Evolutionary conservation across 1,140 invertebrate species (phyloP).

Genomic region (Bradysia coprophila): DNA sequence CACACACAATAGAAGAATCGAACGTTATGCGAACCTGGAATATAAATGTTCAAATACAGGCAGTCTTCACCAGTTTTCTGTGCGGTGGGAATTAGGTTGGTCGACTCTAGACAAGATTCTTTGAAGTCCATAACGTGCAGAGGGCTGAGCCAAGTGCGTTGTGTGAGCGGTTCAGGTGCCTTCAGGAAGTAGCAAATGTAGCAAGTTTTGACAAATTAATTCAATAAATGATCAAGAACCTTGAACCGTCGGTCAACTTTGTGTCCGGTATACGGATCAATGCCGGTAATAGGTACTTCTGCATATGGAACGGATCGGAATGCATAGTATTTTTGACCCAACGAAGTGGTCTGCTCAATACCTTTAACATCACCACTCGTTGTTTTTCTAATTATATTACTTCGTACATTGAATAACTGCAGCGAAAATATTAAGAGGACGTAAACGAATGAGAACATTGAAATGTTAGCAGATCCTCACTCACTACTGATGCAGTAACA

Average conservation of each 20-base stretch:
- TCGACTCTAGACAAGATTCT: not conserved
- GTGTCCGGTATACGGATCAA: not conserved
- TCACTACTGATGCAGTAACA: too few species aligned
- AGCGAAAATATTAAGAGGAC: too few species aligned
- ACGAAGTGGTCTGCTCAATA: not conserved
- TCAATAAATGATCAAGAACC: not conserved
- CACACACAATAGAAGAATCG: too few species aligned
- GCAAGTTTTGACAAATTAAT: not conserved
- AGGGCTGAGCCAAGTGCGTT: not conserved
- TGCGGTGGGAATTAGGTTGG: not conserved
- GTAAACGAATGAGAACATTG: too few species aligned
- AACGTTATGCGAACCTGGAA: slow-evolving; percentile 8
- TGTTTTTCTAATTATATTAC: not conserved
- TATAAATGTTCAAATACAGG: slow-evolving; percentile 25
- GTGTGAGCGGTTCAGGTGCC: not conserved
- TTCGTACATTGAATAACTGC: too few species aligned
- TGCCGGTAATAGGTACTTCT: not conserved
- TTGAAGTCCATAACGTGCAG: not conserved
- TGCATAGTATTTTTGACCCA: not conserved
- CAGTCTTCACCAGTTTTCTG: slow-evolving; percentile 25
- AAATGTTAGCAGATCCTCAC: too few species aligned
- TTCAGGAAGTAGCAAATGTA: not conserved
- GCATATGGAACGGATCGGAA: not conserved
- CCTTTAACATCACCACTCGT: not conserved
- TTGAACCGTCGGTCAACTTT: not conserved